These are phyloP conservation scores for Danio albolineatus DNA, from an alignment of 2,797 vertebrate species.

Conservation along the genomic window DNA sequence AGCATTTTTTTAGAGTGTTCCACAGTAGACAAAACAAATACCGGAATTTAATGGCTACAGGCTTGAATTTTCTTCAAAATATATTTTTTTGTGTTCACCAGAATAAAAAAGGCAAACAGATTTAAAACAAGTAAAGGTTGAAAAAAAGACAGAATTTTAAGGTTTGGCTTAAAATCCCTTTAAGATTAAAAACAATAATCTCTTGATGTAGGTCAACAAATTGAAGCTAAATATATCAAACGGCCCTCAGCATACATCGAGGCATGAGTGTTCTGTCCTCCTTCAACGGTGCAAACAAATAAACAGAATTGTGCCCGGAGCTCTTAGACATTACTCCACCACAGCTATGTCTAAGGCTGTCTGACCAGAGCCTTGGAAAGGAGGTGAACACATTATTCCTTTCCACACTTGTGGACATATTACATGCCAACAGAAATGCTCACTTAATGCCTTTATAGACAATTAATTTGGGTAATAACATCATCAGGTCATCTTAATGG, in stretches of 20 bases:
- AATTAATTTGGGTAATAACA: not conserved
- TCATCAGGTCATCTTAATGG: not conserved
- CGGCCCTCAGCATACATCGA: conserved; percentile 62
- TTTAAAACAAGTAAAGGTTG: no score
- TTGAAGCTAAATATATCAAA: conserved; percentile 41
- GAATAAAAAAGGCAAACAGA: no score
- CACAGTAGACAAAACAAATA: no score
- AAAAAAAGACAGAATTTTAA: no score
- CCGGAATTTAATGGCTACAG: no score
- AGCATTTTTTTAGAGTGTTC: no score
- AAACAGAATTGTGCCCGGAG: conserved; percentile 79
- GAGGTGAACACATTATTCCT: conserved; percentile 67
- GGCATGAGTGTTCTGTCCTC: conserved; percentile 76
- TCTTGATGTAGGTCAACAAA: not conserved
- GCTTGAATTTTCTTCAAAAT: no score
- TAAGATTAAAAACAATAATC: no score
- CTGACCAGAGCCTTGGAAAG: conserved; percentile 77
- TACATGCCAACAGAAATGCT: conserved; percentile 49
- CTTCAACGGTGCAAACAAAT: conserved; percentile 75
- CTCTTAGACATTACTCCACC: conserved; percentile 73
- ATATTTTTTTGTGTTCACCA: no score
- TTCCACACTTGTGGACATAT: conserved; percentile 62
- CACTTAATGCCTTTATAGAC: conserved; percentile 21
- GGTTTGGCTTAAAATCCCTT: no score
- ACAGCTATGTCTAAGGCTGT: conserved; percentile 77